phyloP scores from a whole-genome alignment of 2,797 vertebrate species.

The Carcharodon carcharias region DNA sequence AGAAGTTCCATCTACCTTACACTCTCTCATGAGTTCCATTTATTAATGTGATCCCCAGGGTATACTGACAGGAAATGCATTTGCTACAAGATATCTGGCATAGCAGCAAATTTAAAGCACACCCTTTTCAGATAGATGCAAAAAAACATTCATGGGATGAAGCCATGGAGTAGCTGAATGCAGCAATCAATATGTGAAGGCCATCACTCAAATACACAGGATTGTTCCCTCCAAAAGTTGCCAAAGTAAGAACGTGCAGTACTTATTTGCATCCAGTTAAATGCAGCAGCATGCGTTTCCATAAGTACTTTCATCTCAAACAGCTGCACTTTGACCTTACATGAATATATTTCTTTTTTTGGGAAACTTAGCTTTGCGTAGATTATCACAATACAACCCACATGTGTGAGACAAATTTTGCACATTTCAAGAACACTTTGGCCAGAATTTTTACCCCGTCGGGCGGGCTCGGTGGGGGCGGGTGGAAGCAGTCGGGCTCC shows the following conservation, averaged over 20 bases:
- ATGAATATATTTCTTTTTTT: neutral
- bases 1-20: neutral
- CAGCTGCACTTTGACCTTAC: neutral
- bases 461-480: no score
- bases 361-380: neutral
- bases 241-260: neutral
- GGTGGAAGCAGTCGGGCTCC: no score
- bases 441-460: no score
- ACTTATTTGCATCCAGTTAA: neutral
- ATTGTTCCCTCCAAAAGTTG: neutral
- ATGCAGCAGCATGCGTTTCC: no score
- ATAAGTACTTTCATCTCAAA: neutral
- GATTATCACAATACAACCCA: neutral
- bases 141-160: neutral
- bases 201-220: neutral
- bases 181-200: neutral
- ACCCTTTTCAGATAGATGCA: neutral
- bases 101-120: neutral
- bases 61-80: neutral
- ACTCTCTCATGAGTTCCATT: neutral
- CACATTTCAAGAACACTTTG: neutral
- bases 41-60: neutral
- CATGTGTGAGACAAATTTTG: neutral
- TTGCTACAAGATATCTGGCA: neutral
- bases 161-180: neutral